These are phyloP conservation scores for Drosophila funebris DNA, from an alignment of 1,140 invertebrate species.

Conservation along the genomic window DNA sequence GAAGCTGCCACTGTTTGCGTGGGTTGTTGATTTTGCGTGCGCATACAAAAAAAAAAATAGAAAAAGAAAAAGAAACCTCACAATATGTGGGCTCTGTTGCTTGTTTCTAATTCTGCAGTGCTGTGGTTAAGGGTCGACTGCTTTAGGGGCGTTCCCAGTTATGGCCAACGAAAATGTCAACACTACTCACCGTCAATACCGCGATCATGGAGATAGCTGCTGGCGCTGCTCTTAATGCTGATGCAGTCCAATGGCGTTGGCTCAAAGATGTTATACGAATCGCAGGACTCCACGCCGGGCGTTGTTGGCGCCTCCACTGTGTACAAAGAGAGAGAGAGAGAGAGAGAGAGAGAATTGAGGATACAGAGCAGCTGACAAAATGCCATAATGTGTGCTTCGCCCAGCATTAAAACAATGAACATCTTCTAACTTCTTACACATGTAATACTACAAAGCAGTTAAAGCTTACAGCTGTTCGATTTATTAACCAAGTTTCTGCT, in stretches of 20 bases:
- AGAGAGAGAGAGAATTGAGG: slow-evolving; percentile 14
- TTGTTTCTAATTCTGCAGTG: slow-evolving; percentile 70
- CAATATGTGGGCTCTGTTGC: slow-evolving; percentile 45
- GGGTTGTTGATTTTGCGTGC: slow-evolving; percentile 68
- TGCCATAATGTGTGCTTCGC: background rate
- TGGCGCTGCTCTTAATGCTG: slow-evolving; percentile 74
- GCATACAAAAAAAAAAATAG: slow-evolving; percentile 52
- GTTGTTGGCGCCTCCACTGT: slow-evolving; percentile 40
- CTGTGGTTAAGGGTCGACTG: slow-evolving; percentile 73
- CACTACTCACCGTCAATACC: slow-evolving; percentile 62
- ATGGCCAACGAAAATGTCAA: background rate
- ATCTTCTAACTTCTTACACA: too few species aligned
- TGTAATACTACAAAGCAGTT: too few species aligned
- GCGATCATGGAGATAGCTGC: slow-evolving; percentile 65
- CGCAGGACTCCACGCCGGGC: slow-evolving; percentile 58
- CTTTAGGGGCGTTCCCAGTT: slow-evolving; percentile 61
- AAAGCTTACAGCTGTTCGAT: too few species aligned
- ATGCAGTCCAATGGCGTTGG: slow-evolving; percentile 65
- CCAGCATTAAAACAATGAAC: too few species aligned
- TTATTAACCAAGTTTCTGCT: too few species aligned
- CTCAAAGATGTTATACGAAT: slow-evolving; percentile 67
- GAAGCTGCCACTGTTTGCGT: slow-evolving; percentile 47
- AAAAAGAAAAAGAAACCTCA: slow-evolving; percentile 27
- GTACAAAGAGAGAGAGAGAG: background rate
- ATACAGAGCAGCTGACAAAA: background rate